A percentile compares a stretch with the other conserved stretches of the same genome.
phyloP scores from a whole-genome alignment of 2,113 vertebrate genomes.

The Cygnus atratus region DNA sequence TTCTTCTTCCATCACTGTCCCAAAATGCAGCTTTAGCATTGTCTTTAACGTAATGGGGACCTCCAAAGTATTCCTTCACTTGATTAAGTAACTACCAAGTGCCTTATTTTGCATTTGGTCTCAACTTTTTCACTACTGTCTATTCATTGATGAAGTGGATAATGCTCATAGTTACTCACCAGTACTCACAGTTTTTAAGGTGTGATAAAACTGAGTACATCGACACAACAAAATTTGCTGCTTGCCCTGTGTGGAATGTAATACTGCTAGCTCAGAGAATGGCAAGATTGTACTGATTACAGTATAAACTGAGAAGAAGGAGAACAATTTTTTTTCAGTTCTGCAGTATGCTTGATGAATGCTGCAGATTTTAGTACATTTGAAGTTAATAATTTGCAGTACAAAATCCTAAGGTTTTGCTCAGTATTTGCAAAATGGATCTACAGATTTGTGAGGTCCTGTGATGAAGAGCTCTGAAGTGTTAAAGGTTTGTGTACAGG shows the following conservation, averaged over 20 bases:
- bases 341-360: background rate
- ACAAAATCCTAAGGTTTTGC: background rate
- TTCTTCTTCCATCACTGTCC: background rate
- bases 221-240: background rate
- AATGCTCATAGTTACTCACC: background rate
- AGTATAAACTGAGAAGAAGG: background rate
- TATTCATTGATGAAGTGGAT: background rate
- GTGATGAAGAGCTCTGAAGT: background rate
- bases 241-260: background rate
- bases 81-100: background rate
- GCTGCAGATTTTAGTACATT: background rate
- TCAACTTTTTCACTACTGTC: background rate
- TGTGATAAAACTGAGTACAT: background rate
- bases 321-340: background rate
- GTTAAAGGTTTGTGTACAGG: background rate
- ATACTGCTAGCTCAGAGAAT: background rate
- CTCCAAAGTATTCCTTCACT: background rate
- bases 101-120: background rate
- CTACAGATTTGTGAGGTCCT: background rate
- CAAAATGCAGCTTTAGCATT: background rate
- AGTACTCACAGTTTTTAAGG: background rate
- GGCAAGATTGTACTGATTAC: background rate
- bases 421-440: background rate
- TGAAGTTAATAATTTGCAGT: background rate
- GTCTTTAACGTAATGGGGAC: background rate